Evolutionary conservation across 2,888 invertebrate species (phyloP), one percentile per base, ranked within the genome.

Genomic region (Ormyrus rosae): DNA sequence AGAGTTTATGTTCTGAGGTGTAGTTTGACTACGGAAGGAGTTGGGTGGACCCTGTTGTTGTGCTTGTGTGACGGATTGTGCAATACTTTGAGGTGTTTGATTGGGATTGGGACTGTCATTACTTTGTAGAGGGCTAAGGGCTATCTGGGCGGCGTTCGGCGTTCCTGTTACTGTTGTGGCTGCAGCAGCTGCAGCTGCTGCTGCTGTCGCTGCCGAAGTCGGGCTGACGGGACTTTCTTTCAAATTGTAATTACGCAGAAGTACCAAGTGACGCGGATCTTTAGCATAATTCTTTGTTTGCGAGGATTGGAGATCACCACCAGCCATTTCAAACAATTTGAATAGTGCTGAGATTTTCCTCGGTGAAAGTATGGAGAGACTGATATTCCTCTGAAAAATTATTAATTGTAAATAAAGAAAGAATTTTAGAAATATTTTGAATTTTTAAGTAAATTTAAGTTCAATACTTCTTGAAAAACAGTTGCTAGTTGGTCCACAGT

Each of bases 251-350:
- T 91, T 91, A 5, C 89, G 85, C 34, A 91, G 78, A 8, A 97
- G 91, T 3, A 97, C 96, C 79, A 96, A 92, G 91, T 97, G 96
- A 6, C 96, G 92, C 0, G 95, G 94, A 90, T 97, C 98, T 91
- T 97, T 96, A 0, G 98, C 97, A 89, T 97, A 98, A 90, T 98
- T 98, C 90, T 98, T 96, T 11, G 95, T 95, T 85, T 95, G 95
- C 0, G 95, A 94, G 0, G 95, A 93, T 69, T 93, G 94, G 72
- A 96, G 92, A 90, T 97, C 97, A 0, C 97, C 97, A 8, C 97
- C 97, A 2, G 97, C 96, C 89, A 96, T 96, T 89, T 98, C 97
- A 91, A 96, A 98, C 6, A 98, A 91, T 87, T 96, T 96, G 85
- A 96, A 95, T 2, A 98, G 91, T 0, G 96, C 94, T 0, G 97